Evolutionary conservation across 2,113 vertebrate species (phyloP), one percentile per base, ranked within the genome.

Genomic region (Larimichthys crocea): DNA sequence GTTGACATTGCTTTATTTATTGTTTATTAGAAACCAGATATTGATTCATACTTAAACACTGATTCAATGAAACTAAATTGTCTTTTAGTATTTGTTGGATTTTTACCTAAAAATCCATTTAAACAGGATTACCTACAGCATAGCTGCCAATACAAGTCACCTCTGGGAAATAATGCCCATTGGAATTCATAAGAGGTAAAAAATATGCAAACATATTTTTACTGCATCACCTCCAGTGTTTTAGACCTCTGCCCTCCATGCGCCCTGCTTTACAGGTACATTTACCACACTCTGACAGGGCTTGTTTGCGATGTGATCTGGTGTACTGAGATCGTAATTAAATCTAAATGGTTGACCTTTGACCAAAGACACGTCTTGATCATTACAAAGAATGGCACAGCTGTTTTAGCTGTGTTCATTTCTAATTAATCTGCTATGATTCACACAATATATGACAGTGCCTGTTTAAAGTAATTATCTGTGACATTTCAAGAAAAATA

Each of bases 331-430:
- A 53, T 48, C 3, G 10, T 70, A 48, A 76, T 76, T 26, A 74
- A 73, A 77, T 73, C 67, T 59, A 67, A 69, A 69, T n/a, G 68
- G 31, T 19, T 69, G 50, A 87, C 60, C 77, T 87, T 69, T 73
- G 56, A 74, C 77, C 73, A 8, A 24, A 40, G 44, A 62, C 81
- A 84, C 66, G 55, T 76, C 66, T 63, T 26, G 3, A 56, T 80
- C 35, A 40, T 77, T 42, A 77, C 60, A 44, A 44, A 73, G 40
- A 79, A 72, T 59, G 55, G 55, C 66, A 50, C 67, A 69, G 81
- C 69, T 74, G 74, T 74, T 74, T 40, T 10, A 60, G 1, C 35
- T 6, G 8, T 12, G 19, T 50, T 65, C 59, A 62, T 53, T 65
- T 75, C 65, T 79, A 62, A 82, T 88, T 66, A 82, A 79, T 74